Evolutionary conservation across 2,888 invertebrate species (phyloP).

Genomic region (Scelioninae gen. 2): DNA sequence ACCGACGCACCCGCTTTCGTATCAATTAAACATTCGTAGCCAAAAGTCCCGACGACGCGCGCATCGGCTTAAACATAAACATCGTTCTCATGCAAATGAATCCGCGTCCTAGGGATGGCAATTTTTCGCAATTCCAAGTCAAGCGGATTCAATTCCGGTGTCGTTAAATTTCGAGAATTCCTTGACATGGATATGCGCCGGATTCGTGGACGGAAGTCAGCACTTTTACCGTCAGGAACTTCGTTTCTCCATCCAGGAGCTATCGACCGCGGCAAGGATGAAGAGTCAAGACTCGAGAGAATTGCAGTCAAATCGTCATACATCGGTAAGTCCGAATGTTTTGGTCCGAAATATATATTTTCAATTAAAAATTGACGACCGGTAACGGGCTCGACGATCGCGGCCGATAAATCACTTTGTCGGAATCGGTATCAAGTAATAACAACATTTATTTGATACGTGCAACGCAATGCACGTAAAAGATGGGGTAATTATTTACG

Average conservation of each 20-base stretch:
- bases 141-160: constrained; percentile 49
- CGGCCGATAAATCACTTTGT: too few relatives aligned
- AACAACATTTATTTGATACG: too few relatives aligned
- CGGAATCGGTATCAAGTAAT: too few relatives aligned
- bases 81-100: constrained; percentile 34
- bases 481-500: too few relatives aligned
- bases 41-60: too few relatives aligned
- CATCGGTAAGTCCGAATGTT: constrained; percentile 42
- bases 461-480: too few relatives aligned
- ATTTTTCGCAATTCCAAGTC: constrained; percentile 41
- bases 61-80: too few relatives aligned
- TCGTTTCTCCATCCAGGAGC: constrained; percentile 56
- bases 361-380: constrained; percentile 52
- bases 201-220: constrained; percentile 56
- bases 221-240: constrained; percentile 58
- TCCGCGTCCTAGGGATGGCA: not conserved
- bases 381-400: too few relatives aligned
- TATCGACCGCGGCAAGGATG: constrained; percentile 54
- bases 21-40: constrained; percentile 44
- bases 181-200: constrained; percentile 56
- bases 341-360: constrained; percentile 42
- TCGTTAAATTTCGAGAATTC: constrained; percentile 58
- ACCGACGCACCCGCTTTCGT: too few relatives aligned
- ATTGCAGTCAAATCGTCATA: constrained; percentile 55
- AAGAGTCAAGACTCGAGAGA: constrained; percentile 55